Conservation (phyloP, 2,888 invertebrate species). For the Xestia xanthographa region DNA sequence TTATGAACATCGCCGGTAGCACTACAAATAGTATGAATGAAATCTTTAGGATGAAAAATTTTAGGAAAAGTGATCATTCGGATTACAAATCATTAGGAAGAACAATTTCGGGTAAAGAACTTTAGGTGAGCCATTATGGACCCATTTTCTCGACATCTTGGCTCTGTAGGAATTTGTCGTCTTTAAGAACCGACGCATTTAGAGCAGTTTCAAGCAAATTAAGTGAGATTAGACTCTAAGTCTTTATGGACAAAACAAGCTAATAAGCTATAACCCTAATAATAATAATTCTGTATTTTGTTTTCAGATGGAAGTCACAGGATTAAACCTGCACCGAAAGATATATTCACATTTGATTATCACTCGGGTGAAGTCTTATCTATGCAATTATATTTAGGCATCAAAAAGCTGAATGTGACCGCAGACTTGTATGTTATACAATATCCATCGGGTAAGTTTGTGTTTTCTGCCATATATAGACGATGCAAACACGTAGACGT, state of each 20-base stretch:
- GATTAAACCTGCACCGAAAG: not conserved
- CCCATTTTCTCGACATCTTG: no score
- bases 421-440: conserved; percentile 3
- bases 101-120: no score
- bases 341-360: not conserved
- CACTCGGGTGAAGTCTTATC: not conserved
- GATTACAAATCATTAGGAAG: no score
- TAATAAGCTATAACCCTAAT: not conserved
- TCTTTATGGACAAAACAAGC: not conserved
- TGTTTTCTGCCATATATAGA: not conserved
- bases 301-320: not conserved
- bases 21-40: no score
- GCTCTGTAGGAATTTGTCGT: no score
- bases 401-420: not conserved
- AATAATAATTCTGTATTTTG: not conserved
- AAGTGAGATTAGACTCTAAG: not conserved
- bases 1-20: no score
- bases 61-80: no score
- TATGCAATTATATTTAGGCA: not conserved
- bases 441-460: conserved; percentile 1
- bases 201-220: not conserved
- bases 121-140: no score
- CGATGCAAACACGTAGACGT: no score
- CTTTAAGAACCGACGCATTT: no score
- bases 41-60: no score